Base-by-base conservation (phyloP, 2,888 invertebrate species). In the Herminia tarsipennalis region DNA sequence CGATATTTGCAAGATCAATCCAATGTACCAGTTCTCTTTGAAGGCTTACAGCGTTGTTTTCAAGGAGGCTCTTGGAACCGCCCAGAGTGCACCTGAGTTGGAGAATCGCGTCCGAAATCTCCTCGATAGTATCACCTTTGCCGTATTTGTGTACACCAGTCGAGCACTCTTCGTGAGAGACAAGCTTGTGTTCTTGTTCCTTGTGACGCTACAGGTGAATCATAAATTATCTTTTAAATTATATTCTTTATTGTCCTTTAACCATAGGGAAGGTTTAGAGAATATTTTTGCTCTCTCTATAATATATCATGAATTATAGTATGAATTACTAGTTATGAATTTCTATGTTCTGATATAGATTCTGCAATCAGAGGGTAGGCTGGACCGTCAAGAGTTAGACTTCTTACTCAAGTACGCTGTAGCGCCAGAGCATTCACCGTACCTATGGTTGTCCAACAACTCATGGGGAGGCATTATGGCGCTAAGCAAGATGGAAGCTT, bases 41-140 rank as follows among this genome's bases (percentile, higher is more conserved):
- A 98, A 98, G 85, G 97, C 98, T 0, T 98, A 98, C 89, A 97
- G 95, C 66, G 95, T 96, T 0, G 98, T 98, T 2, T 98, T 98
- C 83, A 95, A 95, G 66, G 96, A 96, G 59, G 97, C 98, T 0
- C 94, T 98, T 30, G 85, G 89, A 9, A 92, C 91, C 43, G 95
- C 98, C 0, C 92, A 93, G 3, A 83, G 92, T 0, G 93, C 95
- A 0, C 95, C 96, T 0, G 95, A 94, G 1, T 87, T 98, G 0
- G 93, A 94, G 25, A 92, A 92, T 3, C 92, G 98, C 18, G 97
- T 98, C 0, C 67, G 80, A 5, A 95, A 95, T 76, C 88, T 98
- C 8, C 94, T 98, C 39, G 98, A 98, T 67, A 95, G 94, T 61
- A 98, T 98, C 59, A 97, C 98, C 0, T 97, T 94, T 77, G 93